Evolutionary conservation across 2,797 vertebrate genomes (phyloP).

Genomic region (Catostomus latipinnis): DNA sequence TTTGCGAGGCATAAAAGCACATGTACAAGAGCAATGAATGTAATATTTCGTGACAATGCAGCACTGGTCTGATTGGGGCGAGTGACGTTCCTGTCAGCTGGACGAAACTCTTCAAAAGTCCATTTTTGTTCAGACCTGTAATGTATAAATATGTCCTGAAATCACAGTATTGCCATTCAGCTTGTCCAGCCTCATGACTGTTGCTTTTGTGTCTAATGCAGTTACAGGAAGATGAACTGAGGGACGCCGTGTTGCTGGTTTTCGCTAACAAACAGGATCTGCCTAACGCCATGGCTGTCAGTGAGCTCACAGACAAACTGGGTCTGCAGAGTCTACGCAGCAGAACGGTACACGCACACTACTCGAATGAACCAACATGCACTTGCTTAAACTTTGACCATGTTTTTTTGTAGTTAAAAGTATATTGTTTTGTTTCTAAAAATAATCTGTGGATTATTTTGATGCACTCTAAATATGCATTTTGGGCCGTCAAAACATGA

Average conservation of each 20-base stretch:
- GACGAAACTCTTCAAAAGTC: no score
- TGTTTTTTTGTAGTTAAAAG: no score
- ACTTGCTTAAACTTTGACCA: background rate
- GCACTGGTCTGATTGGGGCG: no score
- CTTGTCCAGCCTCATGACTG: background rate
- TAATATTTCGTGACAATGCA: no score
- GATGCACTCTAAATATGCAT: no score
- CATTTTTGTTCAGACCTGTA: background rate
- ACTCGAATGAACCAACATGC: background rate
- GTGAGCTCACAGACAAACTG: constrained; percentile 87
- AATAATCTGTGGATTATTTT: no score
- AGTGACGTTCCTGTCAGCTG: no score
- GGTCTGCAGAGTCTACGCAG: constrained; percentile 80
- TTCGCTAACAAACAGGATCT: constrained; percentile 95
- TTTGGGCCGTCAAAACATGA: no score
- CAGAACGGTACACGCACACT: constrained; percentile 75
- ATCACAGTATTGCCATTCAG: background rate
- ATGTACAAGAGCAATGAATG: no score
- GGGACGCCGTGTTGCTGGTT: constrained; percentile 86
- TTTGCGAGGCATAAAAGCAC: no score
- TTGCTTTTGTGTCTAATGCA: constrained; percentile 50
- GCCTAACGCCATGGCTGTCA: constrained; percentile 87
- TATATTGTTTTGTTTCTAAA: no score
- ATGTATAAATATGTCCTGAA: background rate
- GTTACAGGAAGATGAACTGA: constrained; percentile 89